These are phyloP conservation scores for Sipunculus nudus DNA, from an alignment of 2,888 invertebrate genomes.

Conservation along the genomic window DNA sequence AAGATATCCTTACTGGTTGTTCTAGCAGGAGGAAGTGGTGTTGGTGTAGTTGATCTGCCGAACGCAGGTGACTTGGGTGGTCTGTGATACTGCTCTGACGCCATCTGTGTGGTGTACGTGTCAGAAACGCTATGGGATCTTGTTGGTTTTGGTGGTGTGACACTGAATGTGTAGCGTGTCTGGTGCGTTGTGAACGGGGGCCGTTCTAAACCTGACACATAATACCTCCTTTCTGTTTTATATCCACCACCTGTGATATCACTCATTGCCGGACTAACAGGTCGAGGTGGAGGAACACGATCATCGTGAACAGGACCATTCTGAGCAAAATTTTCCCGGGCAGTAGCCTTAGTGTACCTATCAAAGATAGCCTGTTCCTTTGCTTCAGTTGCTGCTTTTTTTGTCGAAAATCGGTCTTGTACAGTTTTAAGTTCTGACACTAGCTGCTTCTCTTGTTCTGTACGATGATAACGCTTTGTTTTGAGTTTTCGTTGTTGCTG, in stretches of 20 bases:
- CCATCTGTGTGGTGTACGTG: neutral
- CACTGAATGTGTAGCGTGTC: conserved; percentile 40
- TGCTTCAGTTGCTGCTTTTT: conserved; percentile 70
- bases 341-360: no score
- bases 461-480: conserved; percentile 42
- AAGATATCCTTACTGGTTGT: conserved; percentile 29
- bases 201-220: conserved; percentile 37
- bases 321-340: conserved; percentile 7
- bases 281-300: no score
- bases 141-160: no score
- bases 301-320: no score
- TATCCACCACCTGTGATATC: no score
- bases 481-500: conserved; percentile 62
- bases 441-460: conserved; percentile 78
- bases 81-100: no score
- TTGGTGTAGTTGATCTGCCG: conserved; percentile 27
- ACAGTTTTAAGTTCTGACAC: conserved; percentile 72
- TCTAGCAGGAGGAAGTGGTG: conserved; percentile 32
- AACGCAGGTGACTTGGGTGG: conserved; percentile 12
- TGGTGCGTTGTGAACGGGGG: conserved; percentile 42
- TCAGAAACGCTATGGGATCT: neutral
- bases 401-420: conserved; percentile 68
- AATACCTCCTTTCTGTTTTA: conserved; percentile 32
- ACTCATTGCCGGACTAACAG: no score
- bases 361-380: conserved; percentile 56